These are phyloP conservation scores for Cydia amplana DNA, from an alignment of 1,140 invertebrate species.

Conservation along the genomic window DNA sequence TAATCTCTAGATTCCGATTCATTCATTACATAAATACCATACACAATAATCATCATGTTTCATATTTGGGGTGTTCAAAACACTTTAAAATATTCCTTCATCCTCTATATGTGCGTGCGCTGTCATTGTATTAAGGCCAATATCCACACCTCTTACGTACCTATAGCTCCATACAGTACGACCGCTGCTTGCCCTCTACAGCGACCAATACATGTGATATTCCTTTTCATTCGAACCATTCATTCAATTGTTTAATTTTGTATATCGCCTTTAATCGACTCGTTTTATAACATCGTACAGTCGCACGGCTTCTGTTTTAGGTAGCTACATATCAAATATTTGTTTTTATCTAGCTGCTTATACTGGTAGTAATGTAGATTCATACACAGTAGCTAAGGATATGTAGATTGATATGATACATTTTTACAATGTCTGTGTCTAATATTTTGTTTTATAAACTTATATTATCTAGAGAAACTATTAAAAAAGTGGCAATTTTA, in stretches of 20 bases:
- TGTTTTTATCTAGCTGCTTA: background rate
- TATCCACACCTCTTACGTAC: conserved; percentile 16
- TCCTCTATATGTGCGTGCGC: background rate
- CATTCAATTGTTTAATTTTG: conserved; percentile 11
- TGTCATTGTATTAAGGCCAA: conserved; percentile 23
- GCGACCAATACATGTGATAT: background rate
- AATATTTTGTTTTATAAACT: background rate
- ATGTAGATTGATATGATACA: background rate
- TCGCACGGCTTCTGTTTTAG: background rate
- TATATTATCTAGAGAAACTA: background rate
- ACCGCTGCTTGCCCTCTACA: conserved; percentile 43
- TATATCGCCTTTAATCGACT: background rate
- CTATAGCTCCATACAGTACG: conserved; percentile 17
- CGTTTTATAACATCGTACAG: background rate
- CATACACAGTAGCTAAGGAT: too few relatives aligned
- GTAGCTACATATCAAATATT: conserved; percentile 1
- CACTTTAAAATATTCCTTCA: too few relatives aligned
- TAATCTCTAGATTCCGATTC: too few relatives aligned
- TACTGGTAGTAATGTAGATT: too few relatives aligned
- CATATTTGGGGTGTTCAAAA: too few relatives aligned
- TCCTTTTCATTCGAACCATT: conserved; percentile 2
- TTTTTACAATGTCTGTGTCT: background rate
- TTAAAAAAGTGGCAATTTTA: background rate
- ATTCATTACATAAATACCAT: too few relatives aligned
- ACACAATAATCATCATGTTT: too few relatives aligned